Percentiles rank a stretch among this genome's conserved stretches.
Conservation (phyloP, 1,140 invertebrate species). For the Cotesia chilonis region DNA sequence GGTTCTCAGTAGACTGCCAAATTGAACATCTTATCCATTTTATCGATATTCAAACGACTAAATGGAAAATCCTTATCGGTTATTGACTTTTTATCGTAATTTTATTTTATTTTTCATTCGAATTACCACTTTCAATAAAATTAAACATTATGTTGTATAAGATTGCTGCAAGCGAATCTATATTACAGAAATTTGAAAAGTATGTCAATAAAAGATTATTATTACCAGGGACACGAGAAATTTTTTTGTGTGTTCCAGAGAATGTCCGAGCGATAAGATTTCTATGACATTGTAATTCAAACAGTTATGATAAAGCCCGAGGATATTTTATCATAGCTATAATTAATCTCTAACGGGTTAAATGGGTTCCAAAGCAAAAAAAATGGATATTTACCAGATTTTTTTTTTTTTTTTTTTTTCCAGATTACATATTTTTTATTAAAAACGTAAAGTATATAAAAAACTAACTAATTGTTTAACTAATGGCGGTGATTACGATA, state of each 20-base stretch:
- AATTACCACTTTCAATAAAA: conserved; percentile 3
- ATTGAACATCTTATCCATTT: conserved; percentile 35
- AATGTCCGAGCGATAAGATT: conserved; percentile 38
- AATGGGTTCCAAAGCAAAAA: neutral
- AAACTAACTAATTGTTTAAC: too few species aligned
- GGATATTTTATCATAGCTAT: conserved; percentile 25
- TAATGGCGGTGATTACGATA: too few species aligned
- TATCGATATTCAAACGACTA: conserved; percentile 32
- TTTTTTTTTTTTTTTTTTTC: too few species aligned
- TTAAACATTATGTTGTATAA: neutral
- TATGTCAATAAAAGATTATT: neutral
- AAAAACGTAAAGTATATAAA: too few species aligned
- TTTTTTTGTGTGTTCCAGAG: conserved; percentile 21
- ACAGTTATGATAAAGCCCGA: conserved; percentile 31
- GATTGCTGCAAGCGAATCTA: neutral
- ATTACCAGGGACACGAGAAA: conserved; percentile 14
- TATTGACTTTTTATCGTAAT: neutral
- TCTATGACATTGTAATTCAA: conserved; percentile 45
- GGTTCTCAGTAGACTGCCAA: conserved; percentile 20
- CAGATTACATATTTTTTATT: too few species aligned
- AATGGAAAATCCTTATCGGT: conserved; percentile 31
- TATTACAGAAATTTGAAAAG: neutral
- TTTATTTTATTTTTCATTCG: neutral
- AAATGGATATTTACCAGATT: too few species aligned
- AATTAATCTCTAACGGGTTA: neutral